Percentiles rank a stretch among this genome's conserved stretches.
Evolutionary conservation across 2,888 invertebrate species (phyloP).

Genomic region (Rhopalosiphum nymphaeae): DNA sequence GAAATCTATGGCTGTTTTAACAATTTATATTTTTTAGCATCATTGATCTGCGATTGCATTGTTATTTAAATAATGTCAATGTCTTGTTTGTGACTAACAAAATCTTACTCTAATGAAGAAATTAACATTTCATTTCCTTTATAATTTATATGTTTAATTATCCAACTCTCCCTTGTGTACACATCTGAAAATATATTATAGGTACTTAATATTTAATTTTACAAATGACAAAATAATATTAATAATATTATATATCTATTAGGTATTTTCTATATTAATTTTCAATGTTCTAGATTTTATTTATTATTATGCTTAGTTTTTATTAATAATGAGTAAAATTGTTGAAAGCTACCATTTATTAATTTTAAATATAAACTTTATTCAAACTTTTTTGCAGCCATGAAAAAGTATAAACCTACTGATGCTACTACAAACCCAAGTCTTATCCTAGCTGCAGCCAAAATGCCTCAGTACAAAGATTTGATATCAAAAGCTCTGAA

Average conservation of each 20-base stretch:
- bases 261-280: neutral
- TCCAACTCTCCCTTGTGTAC: no score
- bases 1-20: no score
- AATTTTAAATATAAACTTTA: neutral
- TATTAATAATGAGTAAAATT: neutral
- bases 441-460: slow-evolving; percentile 93
- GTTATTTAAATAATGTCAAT: no score
- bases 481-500: slow-evolving; percentile 91
- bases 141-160: no score
- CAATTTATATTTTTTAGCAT: no score
- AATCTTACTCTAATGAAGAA: no score
- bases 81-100: no score
- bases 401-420: slow-evolving; percentile 96
- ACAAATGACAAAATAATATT: neutral
- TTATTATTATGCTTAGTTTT: neutral
- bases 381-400: slow-evolving; percentile 76
- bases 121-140: no score
- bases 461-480: slow-evolving; percentile 91
- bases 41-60: no score
- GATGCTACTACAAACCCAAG: slow-evolving; percentile 99
- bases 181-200: neutral
- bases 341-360: neutral
- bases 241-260: neutral
- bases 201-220: neutral
- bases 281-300: neutral